phyloP scores from a whole-genome alignment of 2,888 invertebrate species.

The Trichacis sp. region DNA sequence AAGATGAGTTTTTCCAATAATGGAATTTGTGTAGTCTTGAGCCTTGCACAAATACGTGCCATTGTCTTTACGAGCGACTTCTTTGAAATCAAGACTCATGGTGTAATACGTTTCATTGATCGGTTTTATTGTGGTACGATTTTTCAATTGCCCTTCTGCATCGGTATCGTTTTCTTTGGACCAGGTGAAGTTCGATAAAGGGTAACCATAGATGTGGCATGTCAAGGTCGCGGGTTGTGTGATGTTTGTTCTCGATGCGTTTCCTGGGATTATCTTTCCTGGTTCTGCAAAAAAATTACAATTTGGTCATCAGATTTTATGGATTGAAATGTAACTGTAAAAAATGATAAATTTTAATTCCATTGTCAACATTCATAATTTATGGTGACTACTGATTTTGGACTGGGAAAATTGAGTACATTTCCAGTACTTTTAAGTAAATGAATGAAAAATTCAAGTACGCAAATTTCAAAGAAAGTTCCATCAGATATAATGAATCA shows the following conservation, averaged over 20 bases:
- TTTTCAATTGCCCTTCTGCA: slow-evolving; percentile 62
- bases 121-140: slow-evolving; percentile 61
- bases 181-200: slow-evolving; percentile 73
- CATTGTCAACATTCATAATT: too few relatives aligned
- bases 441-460: too few relatives aligned
- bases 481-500: too few relatives aligned
- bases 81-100: slow-evolving; percentile 72
- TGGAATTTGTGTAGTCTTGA: slow-evolving; percentile 61
- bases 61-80: slow-evolving; percentile 78
- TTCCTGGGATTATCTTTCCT: slow-evolving; percentile 69
- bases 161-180: slow-evolving; percentile 72
- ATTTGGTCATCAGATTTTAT: slow-evolving; percentile 40
- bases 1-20: slow-evolving; percentile 70
- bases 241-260: slow-evolving; percentile 71
- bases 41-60: slow-evolving; percentile 74
- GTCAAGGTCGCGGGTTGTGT: slow-evolving; percentile 70
- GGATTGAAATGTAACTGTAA: neutral
- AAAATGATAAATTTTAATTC: neutral
- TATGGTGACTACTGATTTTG: too few relatives aligned
- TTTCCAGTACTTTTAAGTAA: too few relatives aligned
- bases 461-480: too few relatives aligned
- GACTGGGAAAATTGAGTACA: too few relatives aligned
- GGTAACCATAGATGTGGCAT: slow-evolving; percentile 75
- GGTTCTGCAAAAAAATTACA: slow-evolving; percentile 71
- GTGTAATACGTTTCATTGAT: slow-evolving; percentile 74